These are phyloP conservation scores for Dendrolimus pini DNA, from an alignment of 2,888 invertebrate genomes.

Conservation along the genomic window DNA sequence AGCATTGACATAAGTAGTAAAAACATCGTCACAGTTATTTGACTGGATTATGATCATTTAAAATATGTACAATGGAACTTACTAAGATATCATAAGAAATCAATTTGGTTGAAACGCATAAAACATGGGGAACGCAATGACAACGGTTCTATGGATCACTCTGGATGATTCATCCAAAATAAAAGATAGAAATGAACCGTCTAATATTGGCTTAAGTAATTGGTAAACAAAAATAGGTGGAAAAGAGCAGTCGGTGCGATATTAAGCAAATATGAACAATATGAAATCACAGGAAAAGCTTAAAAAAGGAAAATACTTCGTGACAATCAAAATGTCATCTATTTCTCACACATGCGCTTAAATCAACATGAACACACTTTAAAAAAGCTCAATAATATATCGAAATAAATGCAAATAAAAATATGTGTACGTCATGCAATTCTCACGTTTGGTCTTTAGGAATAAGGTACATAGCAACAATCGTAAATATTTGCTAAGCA, in stretches of 20 bases:
- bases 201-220: no score
- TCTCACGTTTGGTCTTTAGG: conserved; percentile 76
- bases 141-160: no score
- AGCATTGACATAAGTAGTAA: no score
- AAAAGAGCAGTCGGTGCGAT: conserved; percentile 53
- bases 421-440: conserved; percentile 59
- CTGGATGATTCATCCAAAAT: no score
- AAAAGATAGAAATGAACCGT: no score
- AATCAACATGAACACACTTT: conserved; percentile 49
- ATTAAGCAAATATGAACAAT: conserved; percentile 68
- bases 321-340: conserved; percentile 34
- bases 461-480: conserved; percentile 47
- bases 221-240: conserved; percentile 22
- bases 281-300: conserved; percentile 74
- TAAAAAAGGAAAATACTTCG: conserved; percentile 36
- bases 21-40: no score
- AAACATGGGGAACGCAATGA: no score
- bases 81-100: no score
- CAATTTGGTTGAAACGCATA: no score
- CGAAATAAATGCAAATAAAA: conserved; percentile 53
- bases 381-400: conserved; percentile 45
- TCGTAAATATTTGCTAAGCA: conserved; percentile 30
- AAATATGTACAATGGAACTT: no score
- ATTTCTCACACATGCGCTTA: conserved; percentile 74
- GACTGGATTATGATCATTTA: no score